Conservation (phyloP, 2,797 vertebrate genomes). For the Rhabdomys pumilio region DNA sequence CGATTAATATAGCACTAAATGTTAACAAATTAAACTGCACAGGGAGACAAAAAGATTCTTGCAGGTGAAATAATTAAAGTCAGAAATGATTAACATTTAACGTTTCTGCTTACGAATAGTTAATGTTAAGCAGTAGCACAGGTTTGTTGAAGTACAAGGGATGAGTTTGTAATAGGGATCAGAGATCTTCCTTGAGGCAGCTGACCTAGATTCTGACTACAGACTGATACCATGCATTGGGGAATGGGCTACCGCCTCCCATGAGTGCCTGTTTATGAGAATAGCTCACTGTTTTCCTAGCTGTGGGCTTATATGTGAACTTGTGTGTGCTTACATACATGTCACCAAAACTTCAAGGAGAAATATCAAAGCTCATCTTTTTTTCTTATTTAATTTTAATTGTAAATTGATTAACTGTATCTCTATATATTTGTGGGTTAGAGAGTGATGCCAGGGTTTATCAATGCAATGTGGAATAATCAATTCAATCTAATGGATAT, state of each 20-base stretch:
- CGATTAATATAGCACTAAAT: neutral
- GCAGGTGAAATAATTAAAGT: neutral
- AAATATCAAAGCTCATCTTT: neutral
- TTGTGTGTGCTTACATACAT: neutral
- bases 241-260: neutral
- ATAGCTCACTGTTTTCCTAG: neutral
- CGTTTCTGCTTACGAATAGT: neutral
- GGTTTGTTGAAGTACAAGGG: neutral
- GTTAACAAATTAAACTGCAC: conserved; percentile 47
- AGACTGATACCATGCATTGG: neutral
- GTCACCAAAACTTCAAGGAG: neutral
- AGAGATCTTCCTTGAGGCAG: neutral
- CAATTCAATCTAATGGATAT: neutral
- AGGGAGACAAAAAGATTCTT: conserved; percentile 38
- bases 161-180: neutral
- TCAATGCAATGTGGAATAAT: neutral
- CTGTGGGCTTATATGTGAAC: neutral
- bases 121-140: neutral
- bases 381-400: conserved; percentile 18
- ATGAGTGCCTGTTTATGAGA: neutral
- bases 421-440: neutral
- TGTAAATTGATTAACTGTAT: neutral
- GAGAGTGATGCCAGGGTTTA: neutral
- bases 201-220: neutral
- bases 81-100: neutral